These are phyloP conservation scores for Musca vetustissima DNA, from an alignment of 1,140 invertebrate species.

Conservation along the genomic window DNA sequence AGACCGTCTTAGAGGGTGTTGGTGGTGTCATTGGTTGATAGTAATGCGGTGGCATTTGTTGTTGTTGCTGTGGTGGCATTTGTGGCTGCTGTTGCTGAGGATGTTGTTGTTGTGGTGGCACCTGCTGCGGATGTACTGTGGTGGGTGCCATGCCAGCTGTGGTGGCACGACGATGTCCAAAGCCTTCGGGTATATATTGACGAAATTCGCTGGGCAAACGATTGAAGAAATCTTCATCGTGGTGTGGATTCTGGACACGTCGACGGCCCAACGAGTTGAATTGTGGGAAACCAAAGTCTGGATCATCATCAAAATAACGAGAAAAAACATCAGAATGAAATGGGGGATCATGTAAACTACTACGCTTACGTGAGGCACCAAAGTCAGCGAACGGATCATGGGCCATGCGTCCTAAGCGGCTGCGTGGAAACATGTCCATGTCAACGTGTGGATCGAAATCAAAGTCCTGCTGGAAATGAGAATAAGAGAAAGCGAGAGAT, in stretches of 20 bases:
- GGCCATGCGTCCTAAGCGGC: slow-evolving; percentile 55
- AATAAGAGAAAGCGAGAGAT: neutral
- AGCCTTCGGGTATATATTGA: slow-evolving; percentile 61
- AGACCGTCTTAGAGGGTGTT: slow-evolving; percentile 41
- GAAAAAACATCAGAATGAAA: slow-evolving; percentile 41
- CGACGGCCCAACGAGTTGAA: slow-evolving; percentile 47
- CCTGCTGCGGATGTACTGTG: slow-evolving; percentile 45
- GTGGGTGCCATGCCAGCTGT: slow-evolving; percentile 29
- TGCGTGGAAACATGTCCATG: slow-evolving; percentile 52
- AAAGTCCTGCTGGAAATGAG: slow-evolving; percentile 39
- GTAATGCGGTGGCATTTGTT: slow-evolving; percentile 40
- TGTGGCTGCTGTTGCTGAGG: slow-evolving; percentile 28
- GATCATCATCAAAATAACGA: slow-evolving; percentile 54
- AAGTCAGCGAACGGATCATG: slow-evolving; percentile 58
- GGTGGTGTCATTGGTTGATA: slow-evolving; percentile 34
- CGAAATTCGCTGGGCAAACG: slow-evolving; percentile 63
- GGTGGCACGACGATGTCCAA: slow-evolving; percentile 57
- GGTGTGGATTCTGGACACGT: slow-evolving; percentile 41
- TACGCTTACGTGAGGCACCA: slow-evolving; percentile 58
- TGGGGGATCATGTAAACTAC: slow-evolving; percentile 37
- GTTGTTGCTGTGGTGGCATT: slow-evolving; percentile 2
- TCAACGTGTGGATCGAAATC: slow-evolving; percentile 52
- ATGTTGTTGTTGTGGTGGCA: neutral
- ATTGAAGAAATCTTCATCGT: slow-evolving; percentile 61
- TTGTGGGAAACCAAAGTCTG: slow-evolving; percentile 53